A percentile compares a stretch with the other conserved stretches of the same genome.
Conservation (phyloP, 53 echinoderm and acorn worm species). For the Echinometra lucunter region DNA sequence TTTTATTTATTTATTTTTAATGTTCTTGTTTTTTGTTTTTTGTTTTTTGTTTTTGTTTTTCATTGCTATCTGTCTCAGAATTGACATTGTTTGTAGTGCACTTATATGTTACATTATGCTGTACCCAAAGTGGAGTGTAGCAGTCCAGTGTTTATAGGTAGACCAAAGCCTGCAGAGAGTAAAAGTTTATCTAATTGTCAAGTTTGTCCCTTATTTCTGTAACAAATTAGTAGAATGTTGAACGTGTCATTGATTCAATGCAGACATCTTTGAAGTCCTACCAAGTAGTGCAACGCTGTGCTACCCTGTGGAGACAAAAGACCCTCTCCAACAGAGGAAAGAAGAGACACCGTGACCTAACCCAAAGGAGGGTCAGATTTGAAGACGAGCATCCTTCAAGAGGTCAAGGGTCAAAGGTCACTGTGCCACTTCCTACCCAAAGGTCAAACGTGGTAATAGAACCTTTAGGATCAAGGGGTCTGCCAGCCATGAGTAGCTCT, state of each 20-base stretch:
- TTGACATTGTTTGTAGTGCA: too few species aligned
- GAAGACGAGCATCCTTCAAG: neutral
- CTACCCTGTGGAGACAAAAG: constrained; percentile 81
- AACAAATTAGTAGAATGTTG: too few species aligned
- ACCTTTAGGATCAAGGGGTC: neutral
- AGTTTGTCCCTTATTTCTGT: too few species aligned
- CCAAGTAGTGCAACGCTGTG: constrained; percentile 87
- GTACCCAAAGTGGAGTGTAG: too few species aligned
- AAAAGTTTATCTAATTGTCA: too few species aligned
- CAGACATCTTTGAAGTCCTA: constrained; percentile 81
- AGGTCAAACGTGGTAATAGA: neutral
- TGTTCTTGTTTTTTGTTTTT: too few species aligned
- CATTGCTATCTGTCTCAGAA: too few species aligned
- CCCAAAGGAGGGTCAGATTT: constrained; percentile 19
- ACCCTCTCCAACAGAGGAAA: constrained; percentile 70
- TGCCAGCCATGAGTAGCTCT: constrained; percentile 28
- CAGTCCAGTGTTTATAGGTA: too few species aligned
- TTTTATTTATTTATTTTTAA: too few species aligned
- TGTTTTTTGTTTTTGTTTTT: too few species aligned
- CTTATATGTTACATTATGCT: too few species aligned
- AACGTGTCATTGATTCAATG: neutral
- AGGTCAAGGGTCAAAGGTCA: constrained; percentile 52
- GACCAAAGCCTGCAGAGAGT: too few species aligned
- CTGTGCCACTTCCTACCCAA: neutral
- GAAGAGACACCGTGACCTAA: neutral